These are phyloP conservation scores for Pogona vitticeps DNA, from an alignment of 2,113 vertebrate genomes.

Conservation along the genomic window DNA sequence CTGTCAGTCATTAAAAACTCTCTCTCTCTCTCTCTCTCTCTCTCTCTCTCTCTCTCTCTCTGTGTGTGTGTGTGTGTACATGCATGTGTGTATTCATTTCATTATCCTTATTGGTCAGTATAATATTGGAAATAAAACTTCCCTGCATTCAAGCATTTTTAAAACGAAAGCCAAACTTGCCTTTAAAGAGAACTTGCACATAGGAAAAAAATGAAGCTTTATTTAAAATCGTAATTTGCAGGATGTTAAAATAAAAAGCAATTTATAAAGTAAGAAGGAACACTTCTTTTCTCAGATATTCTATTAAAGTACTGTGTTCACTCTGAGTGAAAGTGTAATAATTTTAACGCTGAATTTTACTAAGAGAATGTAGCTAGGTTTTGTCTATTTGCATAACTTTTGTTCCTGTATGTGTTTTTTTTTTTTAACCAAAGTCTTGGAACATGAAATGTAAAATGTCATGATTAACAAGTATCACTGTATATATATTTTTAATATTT, in stretches of 20 bases:
- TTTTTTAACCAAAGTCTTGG: slow-evolving; percentile 45
- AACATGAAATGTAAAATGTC: slow-evolving; percentile 30
- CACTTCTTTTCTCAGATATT: background rate
- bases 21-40: too few species aligned
- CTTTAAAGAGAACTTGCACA: slow-evolving; percentile 3
- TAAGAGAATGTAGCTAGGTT: slow-evolving; percentile 20
- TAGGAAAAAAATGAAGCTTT: background rate
- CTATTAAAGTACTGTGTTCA: slow-evolving; percentile 35
- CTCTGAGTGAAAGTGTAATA: slow-evolving; percentile 51
- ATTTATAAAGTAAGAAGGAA: slow-evolving; percentile 36
- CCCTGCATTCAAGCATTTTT: slow-evolving; percentile 23
- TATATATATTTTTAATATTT: background rate
- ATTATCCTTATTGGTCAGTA: slow-evolving; percentile 31
- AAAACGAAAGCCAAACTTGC: background rate
- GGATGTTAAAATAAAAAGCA: background rate
- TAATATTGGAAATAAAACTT: background rate
- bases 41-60: too few species aligned
- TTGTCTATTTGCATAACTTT: slow-evolving; percentile 50
- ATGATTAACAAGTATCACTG: slow-evolving; percentile 53
- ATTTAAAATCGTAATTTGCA: slow-evolving; percentile 33
- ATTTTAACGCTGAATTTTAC: slow-evolving; percentile 36
- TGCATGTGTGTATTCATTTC: background rate
- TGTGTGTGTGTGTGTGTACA: background rate
- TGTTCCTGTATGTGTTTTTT: slow-evolving; percentile 36
- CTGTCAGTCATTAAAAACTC: background rate